These are phyloP conservation scores for Orthonevra nobilis DNA, from an alignment of 2,888 invertebrate genomes.

Conservation along the genomic window DNA sequence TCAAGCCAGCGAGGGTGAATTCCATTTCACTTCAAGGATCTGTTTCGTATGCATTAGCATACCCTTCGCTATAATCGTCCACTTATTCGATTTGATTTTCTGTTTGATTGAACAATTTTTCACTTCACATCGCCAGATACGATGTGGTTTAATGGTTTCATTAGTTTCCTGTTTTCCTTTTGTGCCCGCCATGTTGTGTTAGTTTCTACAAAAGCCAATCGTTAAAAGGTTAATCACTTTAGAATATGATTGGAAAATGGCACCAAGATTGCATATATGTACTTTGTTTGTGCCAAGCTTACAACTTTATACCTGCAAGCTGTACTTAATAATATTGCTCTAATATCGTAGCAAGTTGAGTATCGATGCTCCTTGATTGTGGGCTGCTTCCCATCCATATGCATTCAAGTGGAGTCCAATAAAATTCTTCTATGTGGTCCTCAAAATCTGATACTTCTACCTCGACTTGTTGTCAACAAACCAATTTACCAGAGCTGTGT, in stretches of 20 bases:
- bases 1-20: conserved; percentile 56
- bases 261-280: no score
- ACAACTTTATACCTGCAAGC: conserved; percentile 4
- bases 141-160: conserved; percentile 65
- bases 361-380: no score
- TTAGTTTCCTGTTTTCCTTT: conserved; percentile 31
- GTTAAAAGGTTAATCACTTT: conserved; percentile 24
- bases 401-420: conserved; percentile 29
- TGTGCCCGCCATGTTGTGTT: neutral
- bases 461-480: conserved; percentile 61
- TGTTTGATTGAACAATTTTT: conserved; percentile 70
- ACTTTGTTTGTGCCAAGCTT: neutral
- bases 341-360: no score
- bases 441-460: conserved; percentile 36
- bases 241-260: conserved; percentile 17
- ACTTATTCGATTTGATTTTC: conserved; percentile 70
- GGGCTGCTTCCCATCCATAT: conserved; percentile 8
- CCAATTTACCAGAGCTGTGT: conserved; percentile 52
- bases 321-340: conserved; percentile 23
- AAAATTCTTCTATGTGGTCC: conserved; percentile 30
- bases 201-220: conserved; percentile 7
- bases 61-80: conserved; percentile 67
- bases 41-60: conserved; percentile 70
- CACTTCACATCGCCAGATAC: conserved; percentile 43
- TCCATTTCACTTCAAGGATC: conserved; percentile 61